Evolutionary conservation across 2,888 invertebrate species (phyloP).

Genomic region (Digitonthophagus gazella): DNA sequence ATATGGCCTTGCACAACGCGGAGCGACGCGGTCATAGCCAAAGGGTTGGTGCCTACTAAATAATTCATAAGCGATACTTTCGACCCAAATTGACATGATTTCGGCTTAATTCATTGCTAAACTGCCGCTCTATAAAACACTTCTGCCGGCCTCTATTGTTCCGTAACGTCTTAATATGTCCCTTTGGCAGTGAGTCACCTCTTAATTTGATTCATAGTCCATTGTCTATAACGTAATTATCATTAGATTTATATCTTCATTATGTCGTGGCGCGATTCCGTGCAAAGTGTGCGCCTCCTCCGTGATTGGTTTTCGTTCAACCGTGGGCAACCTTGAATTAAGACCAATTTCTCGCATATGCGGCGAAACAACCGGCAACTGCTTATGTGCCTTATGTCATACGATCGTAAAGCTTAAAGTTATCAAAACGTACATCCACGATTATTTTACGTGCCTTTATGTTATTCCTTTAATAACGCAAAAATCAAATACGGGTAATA

Average conservation of each 20-base stretch:
- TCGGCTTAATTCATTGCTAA: neutral
- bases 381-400: too few relatives aligned
- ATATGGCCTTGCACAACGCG: constrained; percentile 2
- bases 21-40: neutral
- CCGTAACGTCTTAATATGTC: neutral
- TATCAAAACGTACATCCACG: too few relatives aligned
- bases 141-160: constrained; percentile 1
- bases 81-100: neutral
- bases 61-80: neutral
- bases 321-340: neutral
- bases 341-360: neutral
- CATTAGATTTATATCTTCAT: constrained; percentile 16
- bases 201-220: constrained; percentile 14
- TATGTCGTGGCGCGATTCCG: constrained; percentile 5
- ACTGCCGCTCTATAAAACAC: neutral
- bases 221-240: constrained; percentile 17
- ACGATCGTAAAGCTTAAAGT: too few relatives aligned
- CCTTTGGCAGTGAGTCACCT: neutral
- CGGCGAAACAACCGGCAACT: neutral
- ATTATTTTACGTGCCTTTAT: too few relatives aligned
- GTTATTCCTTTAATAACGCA: too few relatives aligned
- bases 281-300: neutral
- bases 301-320: neutral
- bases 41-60: neutral
- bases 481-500: neutral